Base-by-base conservation (phyloP, 1,140 invertebrate genomes). In the Tetramorium alpestre region DNA sequence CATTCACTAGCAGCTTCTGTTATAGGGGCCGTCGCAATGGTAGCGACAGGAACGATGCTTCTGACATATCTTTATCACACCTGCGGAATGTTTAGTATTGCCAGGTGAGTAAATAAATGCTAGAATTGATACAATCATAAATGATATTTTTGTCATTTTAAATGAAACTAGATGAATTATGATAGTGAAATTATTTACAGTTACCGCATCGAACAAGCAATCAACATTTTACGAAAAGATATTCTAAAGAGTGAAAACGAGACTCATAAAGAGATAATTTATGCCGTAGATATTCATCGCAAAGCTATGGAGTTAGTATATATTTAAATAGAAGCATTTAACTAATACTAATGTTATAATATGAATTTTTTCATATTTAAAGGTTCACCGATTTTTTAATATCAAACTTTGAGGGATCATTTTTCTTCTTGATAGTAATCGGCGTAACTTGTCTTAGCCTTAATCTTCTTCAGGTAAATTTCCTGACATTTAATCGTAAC, bases 211-310 rank as follows among this genome's bases (percentile, higher is more conserved):
- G 38, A 82, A 10, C 38, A 72, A 3, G 65, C 78, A 44, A 47
- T 72, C 2, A 13, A 28, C 22, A n/a, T 58, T 28, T 58, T n/a
- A 22, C 47, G 60, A 82, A 44, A 81, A 7, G 13, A 13, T 44
- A 13, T 5, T 5, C 2, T 58, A 6, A 60, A 47, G 8, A 33
- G 13, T 25, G 6, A 82, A 0, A 33, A 33, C 8, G 38, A 33
- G 2, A 47, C 47, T 72, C 47, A 18, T 33, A 58, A 58, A 3
- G 13, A 60, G 4, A 72, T 82, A n/a, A 72, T 6, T 60, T 22
- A 47, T 47, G 78, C 78, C 1, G 38, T 82, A n/a, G 25, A 72
- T 47, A 58, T 82, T 22, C 78, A 82, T 72, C 67, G 78, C 7
- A 58, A 60, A 22, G 78, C 67, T 72, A 58, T 82, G 25, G 7